These are phyloP conservation scores for Meandrina meandrites DNA, from an alignment of 92 coral and sea anemone species.

Conservation along the genomic window DNA sequence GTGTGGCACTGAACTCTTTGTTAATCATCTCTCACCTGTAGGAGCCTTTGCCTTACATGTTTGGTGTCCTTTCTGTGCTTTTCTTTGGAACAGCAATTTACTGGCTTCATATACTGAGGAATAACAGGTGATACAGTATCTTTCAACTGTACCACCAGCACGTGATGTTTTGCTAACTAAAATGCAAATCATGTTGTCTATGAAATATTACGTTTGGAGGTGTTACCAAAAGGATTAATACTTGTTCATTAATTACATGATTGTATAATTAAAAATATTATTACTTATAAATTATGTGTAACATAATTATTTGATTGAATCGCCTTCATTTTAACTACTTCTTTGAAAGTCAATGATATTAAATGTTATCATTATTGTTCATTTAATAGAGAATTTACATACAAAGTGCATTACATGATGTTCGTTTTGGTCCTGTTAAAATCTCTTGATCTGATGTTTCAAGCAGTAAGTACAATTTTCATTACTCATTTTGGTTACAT, in stretches of 20 bases:
- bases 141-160: neutral
- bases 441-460: slow-evolving; percentile 85
- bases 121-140: slow-evolving; percentile 60
- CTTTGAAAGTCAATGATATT: no score
- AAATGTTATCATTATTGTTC: no score
- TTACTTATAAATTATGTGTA: no score
- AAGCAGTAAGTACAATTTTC: slow-evolving; percentile 74
- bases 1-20: neutral
- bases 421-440: slow-evolving; percentile 85
- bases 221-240: neutral
- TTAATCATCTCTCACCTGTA: slow-evolving; percentile 15
- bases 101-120: slow-evolving; percentile 86
- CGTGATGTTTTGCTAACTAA: no score
- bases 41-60: slow-evolving; percentile 91
- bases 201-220: no score
- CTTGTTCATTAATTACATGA: neutral
- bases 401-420: slow-evolving; percentile 99
- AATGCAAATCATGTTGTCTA: no score
- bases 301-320: no score
- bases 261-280: no score
- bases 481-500: neutral
- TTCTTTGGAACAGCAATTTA: slow-evolving; percentile 80
- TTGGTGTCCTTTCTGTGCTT: slow-evolving; percentile 82
- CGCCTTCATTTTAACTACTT: no score
- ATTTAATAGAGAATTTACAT: slow-evolving; percentile 74